phyloP scores from a whole-genome alignment of 2,888 invertebrate genomes.

The Phymatocera aterrima region DNA sequence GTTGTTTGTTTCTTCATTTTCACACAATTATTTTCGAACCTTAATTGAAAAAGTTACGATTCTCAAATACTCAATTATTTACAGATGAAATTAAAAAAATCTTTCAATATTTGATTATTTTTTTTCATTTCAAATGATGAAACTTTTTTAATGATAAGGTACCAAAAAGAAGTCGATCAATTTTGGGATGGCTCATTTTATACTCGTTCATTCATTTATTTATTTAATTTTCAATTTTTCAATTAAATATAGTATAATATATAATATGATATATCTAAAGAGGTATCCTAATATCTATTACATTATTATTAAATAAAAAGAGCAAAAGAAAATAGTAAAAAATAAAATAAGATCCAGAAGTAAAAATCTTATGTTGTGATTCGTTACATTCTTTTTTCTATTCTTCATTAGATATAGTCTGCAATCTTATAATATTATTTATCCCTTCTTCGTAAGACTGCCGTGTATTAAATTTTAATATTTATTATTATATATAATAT shows the following conservation, averaged over 20 bases:
- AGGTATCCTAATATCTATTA: too few species aligned
- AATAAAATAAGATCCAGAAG: not conserved
- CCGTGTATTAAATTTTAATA: conserved; percentile 65
- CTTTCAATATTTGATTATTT: not conserved
- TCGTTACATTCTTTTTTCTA: conserved; percentile 15
- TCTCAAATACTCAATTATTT: conserved; percentile 47
- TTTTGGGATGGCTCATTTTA: conserved; percentile 8
- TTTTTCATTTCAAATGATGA: not conserved
- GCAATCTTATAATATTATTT: conserved; percentile 15
- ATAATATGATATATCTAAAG: too few species aligned
- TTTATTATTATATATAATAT: conserved; percentile 53
- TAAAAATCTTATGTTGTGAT: conserved; percentile 8
- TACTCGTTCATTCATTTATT: not conserved
- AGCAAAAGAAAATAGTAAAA: not conserved
- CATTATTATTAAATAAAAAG: not conserved
- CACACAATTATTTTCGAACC: conserved; percentile 62
- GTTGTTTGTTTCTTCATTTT: not conserved
- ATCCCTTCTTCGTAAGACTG: conserved; percentile 55
- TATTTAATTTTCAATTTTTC: too few species aligned
- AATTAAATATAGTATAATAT: too few species aligned
- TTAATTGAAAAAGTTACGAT: conserved; percentile 58
- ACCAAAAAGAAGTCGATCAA: conserved; percentile 2
- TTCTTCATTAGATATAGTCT: too few species aligned
- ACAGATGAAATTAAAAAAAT: conserved; percentile 37
- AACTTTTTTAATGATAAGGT: not conserved